A percentile compares a stretch with the other conserved stretches of the same genome.
Evolutionary conservation across 2,797 vertebrate species (phyloP).

Genomic region (Stomatorhinus walkeri): DNA sequence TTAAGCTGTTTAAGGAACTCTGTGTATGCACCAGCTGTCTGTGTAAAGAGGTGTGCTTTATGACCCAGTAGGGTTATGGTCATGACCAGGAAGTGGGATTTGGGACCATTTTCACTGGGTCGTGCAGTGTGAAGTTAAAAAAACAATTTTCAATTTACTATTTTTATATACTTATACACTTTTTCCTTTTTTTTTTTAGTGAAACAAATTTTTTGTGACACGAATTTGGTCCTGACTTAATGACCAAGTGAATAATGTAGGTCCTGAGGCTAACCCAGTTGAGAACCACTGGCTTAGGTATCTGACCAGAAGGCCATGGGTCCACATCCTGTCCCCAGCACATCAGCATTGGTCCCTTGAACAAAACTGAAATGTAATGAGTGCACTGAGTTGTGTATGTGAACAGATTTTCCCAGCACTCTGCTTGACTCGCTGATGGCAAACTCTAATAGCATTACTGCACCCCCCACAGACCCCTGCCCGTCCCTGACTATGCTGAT

Average conservation of each 20-base stretch:
- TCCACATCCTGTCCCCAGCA: background rate
- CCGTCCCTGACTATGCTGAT: slow-evolving; percentile 83
- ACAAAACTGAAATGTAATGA: background rate
- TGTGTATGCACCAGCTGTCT: background rate
- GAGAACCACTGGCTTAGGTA: background rate
- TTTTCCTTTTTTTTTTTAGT: background rate
- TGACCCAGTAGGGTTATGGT: background rate
- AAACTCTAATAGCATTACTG: background rate
- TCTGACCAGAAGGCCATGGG: background rate
- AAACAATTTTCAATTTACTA: background rate
- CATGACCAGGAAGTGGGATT: background rate
- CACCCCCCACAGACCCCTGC: slow-evolving; percentile 71
- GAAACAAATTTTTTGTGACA: background rate
- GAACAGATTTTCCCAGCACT: background rate
- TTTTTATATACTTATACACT: background rate
- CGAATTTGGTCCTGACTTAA: background rate
- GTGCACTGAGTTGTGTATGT: background rate
- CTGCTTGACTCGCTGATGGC: background rate
- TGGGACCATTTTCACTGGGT: background rate
- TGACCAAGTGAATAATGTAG: background rate
- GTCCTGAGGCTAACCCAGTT: background rate
- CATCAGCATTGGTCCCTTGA: background rate
- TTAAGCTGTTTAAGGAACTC: background rate
- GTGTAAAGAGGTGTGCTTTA: background rate
- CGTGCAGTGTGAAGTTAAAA: background rate